Base-by-base conservation (phyloP, 2,888 invertebrate species). In the Anoplius nigerrimus region DNA sequence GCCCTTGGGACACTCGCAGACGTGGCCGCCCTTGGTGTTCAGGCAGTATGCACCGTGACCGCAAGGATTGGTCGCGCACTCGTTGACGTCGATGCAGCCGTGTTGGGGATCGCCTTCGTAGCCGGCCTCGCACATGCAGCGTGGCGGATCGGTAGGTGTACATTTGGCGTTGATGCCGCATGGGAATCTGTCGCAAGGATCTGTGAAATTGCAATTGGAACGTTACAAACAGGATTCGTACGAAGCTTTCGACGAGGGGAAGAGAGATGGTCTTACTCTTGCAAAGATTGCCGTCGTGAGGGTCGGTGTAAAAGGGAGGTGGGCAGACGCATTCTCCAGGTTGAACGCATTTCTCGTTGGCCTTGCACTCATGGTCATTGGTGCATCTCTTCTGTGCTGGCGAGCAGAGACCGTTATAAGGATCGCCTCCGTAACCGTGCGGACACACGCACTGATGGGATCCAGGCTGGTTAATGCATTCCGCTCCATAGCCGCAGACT, bases 101-200 rank as follows among this genome's bases (percentile, higher is more conserved):
- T 93, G 92, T 51, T 95, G 91, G 0, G 97, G 95, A 89, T 97
- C 95, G 13, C 97, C 97, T 89, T 95, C 95, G 85, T 93, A 97
- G 15, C 97, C 97, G 20, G 93, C 91, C 89, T 94, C 93, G 87
- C 97, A 97, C 92, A 95, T 93, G 86, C 97, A 97, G 82, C 93
- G 93, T 0, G 97, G 97, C 8, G 97, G 97, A 89, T 97, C 95
- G 69, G 94, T 94, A 0, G 96, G 95, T 0, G 95, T 95, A 86
- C 97, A 97, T 89, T 95, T 95, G 2, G 97, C 94, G 86, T 97
- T 97, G 57, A 97, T 94, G 42, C 97, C 97, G 82, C 97, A 97
- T 8, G 94, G 93, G 87, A 95, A 96, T 70, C 97, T 92, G 88
- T 97, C 96, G 87, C 97, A 97, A 6, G 97, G 97, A 86, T 90